Evolutionary conservation across 2,888 invertebrate species (phyloP), one percentile per base, ranked within the genome.

Genomic region (Suillia variegata): DNA sequence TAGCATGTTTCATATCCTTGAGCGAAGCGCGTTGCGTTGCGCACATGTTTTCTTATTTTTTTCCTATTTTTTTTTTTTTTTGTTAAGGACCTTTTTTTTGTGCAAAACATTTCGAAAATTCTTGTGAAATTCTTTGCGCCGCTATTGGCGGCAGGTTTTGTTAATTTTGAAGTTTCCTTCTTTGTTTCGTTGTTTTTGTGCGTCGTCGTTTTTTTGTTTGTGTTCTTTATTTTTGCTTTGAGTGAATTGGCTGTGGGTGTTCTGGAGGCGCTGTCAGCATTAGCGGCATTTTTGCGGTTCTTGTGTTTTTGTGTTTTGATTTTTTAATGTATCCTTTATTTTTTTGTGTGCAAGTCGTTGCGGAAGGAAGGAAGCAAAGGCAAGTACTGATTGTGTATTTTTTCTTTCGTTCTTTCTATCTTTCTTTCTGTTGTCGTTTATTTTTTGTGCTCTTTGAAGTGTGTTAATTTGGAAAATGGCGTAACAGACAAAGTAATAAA

Each of bases 291-390:
- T 34, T 53, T 53, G 53, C 22, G 53, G 53, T 21, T 38, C 38
- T 33, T 53, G 53, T 21, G 53, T 53, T 34, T 34, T 53, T 20
- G 53, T 38, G 38, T 38, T 53, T 53, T 53, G 53, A 53, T 53
- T 53, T 53, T 53, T 38, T 50, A 20, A 20, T 17, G 17, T 47
- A 47, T 47, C 47, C 47, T n/a, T 45, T 45, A 8, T 1, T n/a
- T 4, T 38, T 38, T 8, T 13, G 6, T n/a, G 38, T 38, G 38
- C 4, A 26, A 6, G 26, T 26, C 10, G 26, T 49, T 49, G 8
- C 22, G 2, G 8, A 15, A n/a, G 50, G 15, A 50, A 24, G 20
- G 24, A 50, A 18, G 26, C 31, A 31, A 50, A 26, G 20, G 20
- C 13, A 12, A 31, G 50, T 2, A 17, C 8, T n/a, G n/a, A 3